Evolutionary conservation across 2,113 vertebrate species (phyloP).

Genomic region (Indri indri): DNA sequence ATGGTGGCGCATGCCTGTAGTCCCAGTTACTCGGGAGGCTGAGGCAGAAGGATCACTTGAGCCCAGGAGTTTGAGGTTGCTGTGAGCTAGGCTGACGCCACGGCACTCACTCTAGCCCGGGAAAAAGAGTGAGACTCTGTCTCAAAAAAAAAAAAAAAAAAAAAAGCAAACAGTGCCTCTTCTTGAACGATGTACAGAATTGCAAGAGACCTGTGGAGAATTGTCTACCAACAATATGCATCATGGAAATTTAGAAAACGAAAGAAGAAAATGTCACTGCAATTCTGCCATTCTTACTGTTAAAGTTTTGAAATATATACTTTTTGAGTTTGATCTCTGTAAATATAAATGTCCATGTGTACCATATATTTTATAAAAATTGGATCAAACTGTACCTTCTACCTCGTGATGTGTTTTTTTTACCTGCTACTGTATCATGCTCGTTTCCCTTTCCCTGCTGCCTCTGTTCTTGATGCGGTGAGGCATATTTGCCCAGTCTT

Average conservation of each 20-base stretch:
- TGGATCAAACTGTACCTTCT: not conserved
- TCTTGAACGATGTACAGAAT: not conserved
- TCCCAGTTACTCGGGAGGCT: too few species aligned
- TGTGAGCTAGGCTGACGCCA: too few species aligned
- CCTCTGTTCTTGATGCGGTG: not conserved
- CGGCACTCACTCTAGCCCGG: too few species aligned
- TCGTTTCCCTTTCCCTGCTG: not conserved
- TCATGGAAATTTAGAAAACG: not conserved
- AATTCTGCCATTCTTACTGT: not conserved
- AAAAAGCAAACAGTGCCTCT: too few species aligned
- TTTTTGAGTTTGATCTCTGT: not conserved
- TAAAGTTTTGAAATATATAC: not conserved
- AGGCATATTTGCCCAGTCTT: not conserved
- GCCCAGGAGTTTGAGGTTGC: too few species aligned
- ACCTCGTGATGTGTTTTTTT: not conserved
- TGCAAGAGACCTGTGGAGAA: not conserved
- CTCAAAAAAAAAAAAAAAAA: too few species aligned
- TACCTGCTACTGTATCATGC: rapidly evolving
- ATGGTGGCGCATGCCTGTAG: too few species aligned
- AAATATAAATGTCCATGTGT: not conserved
- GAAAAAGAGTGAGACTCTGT: too few species aligned
- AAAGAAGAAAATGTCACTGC: not conserved
- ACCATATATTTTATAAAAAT: not conserved
- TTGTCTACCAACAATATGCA: not conserved
- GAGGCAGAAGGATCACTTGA: too few species aligned